Conservation (phyloP, 2,113 vertebrate genomes). For the Ranitomeya imitator region DNA sequence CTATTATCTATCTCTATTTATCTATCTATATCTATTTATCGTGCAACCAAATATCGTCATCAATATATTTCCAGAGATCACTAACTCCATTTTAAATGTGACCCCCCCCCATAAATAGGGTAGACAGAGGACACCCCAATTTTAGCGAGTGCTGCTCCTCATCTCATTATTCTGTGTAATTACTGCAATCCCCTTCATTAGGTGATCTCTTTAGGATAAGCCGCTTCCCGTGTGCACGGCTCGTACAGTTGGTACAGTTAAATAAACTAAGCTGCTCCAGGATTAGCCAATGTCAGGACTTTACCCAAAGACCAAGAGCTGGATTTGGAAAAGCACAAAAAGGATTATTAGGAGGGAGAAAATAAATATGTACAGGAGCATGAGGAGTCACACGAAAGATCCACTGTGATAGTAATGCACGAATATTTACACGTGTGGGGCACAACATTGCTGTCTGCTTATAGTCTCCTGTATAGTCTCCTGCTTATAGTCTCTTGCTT, state of each 20-base stretch:
- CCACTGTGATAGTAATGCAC: background rate
- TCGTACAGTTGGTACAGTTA: conserved; percentile 71
- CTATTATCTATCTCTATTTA: background rate
- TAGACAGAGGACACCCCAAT: background rate
- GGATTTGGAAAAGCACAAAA: conserved; percentile 53
- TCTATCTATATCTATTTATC: background rate
- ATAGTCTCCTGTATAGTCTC: too few relatives aligned
- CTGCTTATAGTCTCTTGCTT: too few relatives aligned
- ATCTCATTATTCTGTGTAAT: conserved; percentile 73
- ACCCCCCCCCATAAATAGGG: background rate
- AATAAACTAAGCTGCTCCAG: conserved; percentile 66
- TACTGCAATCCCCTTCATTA: conserved; percentile 73
- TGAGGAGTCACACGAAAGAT: background rate
- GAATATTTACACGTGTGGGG: background rate
- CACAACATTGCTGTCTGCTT: background rate
- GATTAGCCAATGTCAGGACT: conserved; percentile 71
- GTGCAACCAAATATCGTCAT: background rate
- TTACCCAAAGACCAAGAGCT: conserved; percentile 61
- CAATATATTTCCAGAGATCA: background rate
- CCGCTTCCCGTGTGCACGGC: conserved; percentile 70
- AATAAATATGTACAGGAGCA: background rate
- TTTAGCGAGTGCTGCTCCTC: conserved; percentile 57
- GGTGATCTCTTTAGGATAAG: conserved; percentile 72
- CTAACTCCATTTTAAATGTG: background rate
- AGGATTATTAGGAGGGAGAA: conserved; percentile 51